A percentile compares a stretch with the other conserved stretches of the same genome.
Evolutionary conservation across 1,140 invertebrate genomes (phyloP).

Genomic region (Neomicropteryx cornuta): DNA sequence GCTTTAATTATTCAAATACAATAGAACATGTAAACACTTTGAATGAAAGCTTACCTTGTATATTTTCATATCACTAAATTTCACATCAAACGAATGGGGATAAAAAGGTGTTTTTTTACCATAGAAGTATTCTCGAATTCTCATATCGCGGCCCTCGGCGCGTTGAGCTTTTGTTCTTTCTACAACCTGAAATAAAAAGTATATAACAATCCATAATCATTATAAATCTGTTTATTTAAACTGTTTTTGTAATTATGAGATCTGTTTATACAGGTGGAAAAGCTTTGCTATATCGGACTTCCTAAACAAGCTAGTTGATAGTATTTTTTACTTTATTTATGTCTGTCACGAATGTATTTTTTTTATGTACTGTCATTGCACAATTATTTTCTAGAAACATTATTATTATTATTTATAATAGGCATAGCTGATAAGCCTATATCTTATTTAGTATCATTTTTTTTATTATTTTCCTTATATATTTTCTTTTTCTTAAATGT

Average conservation of each 20-base stretch:
- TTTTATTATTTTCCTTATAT: too few species aligned
- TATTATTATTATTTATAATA: too few species aligned
- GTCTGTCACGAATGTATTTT: not conserved
- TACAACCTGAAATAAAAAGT: constrained; percentile 53
- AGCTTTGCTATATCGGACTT: too few species aligned
- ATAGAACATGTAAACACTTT: too few species aligned
- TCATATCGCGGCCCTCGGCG: constrained; percentile 63
- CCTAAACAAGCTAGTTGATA: not conserved
- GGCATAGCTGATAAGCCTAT: too few species aligned
- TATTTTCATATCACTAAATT: constrained; percentile 77
- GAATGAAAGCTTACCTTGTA: constrained; percentile 60
- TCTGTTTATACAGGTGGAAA: too few species aligned
- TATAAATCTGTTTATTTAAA: not conserved
- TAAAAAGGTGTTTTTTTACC: constrained; percentile 74
- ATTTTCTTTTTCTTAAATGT: too few species aligned
- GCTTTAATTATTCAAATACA: too few species aligned
- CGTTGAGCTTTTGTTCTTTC: constrained; percentile 65
- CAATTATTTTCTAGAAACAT: too few species aligned
- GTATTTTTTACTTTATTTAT: not conserved
- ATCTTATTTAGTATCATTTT: too few species aligned
- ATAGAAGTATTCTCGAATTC: constrained; percentile 94
- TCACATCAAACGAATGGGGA: constrained; percentile 85
- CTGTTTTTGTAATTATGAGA: constrained; percentile 2
- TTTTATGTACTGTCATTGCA: too few species aligned
- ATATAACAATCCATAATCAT: not conserved